Conservation (phyloP, 2,113 vertebrate species). For the Lonchura striata region DNA sequence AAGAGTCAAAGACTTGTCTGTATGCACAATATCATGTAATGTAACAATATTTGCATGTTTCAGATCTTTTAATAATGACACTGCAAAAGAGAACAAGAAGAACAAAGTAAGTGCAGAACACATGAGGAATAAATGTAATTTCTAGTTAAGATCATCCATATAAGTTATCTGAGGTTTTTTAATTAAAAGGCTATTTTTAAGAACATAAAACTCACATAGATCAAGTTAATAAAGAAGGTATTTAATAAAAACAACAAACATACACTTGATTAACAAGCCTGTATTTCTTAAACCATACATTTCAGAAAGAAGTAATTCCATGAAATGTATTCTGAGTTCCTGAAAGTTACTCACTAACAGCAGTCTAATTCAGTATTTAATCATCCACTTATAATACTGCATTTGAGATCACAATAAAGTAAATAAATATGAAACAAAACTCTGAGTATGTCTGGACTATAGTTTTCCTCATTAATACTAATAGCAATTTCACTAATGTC, state of each 20-base stretch:
- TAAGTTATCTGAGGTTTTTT: neutral
- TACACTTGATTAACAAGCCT: neutral
- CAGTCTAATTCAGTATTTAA: neutral
- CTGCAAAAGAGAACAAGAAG: constrained; percentile 71
- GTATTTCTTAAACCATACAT: neutral
- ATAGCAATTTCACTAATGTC: neutral
- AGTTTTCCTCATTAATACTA: neutral
- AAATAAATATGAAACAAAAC: neutral
- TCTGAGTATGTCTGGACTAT: neutral
- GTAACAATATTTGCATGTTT: constrained; percentile 99
- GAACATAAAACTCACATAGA: neutral
- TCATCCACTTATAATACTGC: neutral
- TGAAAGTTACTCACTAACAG: neutral
- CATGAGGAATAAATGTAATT: neutral
- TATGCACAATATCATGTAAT: constrained; percentile 97
- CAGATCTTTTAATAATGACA: constrained; percentile 96
- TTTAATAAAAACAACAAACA: neutral
- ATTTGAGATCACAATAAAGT: neutral
- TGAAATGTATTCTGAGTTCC: neutral
- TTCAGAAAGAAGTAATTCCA: neutral
- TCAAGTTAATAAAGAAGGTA: neutral
- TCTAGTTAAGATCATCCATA: neutral
- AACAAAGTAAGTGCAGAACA: neutral
- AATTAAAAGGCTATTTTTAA: neutral
- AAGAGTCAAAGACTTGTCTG: constrained; percentile 97